These are phyloP conservation scores for Pseudomyrmex gracilis DNA, from an alignment of 1,140 invertebrate species.

Conservation along the genomic window DNA sequence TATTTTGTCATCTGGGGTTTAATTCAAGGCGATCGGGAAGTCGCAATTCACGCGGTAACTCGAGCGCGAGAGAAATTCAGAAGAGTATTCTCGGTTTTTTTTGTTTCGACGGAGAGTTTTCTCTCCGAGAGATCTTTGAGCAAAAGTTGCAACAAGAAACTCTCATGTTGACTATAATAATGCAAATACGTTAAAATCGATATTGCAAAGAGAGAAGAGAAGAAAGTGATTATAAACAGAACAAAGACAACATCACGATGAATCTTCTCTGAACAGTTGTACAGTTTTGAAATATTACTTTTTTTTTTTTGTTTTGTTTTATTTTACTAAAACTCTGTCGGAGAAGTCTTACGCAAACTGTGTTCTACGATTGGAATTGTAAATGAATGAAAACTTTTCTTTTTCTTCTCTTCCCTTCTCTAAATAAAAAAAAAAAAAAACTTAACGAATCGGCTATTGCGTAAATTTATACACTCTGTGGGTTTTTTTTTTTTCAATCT, in stretches of 20 bases:
- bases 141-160: not conserved
- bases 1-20: slow-evolving; percentile 7
- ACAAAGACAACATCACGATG: not conserved
- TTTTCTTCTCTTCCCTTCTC: no score
- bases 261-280: no score
- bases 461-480: slow-evolving; percentile 29
- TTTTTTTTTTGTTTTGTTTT: no score
- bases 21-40: slow-evolving; percentile 39
- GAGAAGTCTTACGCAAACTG: not conserved
- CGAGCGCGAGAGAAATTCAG: not conserved
- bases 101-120: not conserved
- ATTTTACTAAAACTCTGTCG: no score
- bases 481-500: slow-evolving; percentile 14
- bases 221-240: not conserved
- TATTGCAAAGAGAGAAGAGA: not conserved
- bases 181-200: not conserved
- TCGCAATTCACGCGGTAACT: not conserved
- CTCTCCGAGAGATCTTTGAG: not conserved
- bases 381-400: not conserved
- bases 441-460: not conserved
- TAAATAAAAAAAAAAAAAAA: no score
- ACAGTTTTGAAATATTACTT: no score
- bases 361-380: not conserved
- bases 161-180: not conserved
- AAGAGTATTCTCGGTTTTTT: not conserved